Evolutionary conservation across 2,113 vertebrate genomes (phyloP), one percentile per base, ranked within the genome.

Genomic region (Anhinga rufa): DNA sequence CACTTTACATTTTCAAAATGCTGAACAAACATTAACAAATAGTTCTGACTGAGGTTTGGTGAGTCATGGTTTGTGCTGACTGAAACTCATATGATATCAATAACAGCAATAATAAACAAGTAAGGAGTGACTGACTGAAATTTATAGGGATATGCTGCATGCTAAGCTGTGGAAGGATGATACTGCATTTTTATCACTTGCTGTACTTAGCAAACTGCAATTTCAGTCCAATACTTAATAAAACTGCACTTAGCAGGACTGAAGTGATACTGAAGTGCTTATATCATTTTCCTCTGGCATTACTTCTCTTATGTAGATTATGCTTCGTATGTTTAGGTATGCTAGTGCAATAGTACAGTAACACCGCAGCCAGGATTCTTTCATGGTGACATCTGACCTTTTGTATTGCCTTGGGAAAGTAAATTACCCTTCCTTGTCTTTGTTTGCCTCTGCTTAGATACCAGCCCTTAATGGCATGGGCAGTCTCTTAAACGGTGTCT

Each of bases 41-140:
- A 26, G 87, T 82, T 87, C 91, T 92, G 86, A 80, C 89, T 95
- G 97, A 92, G 95, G 94, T 96, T 93, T 96, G 93, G 94, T 95
- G 96, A 95, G 90, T 97, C 96, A 96, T 8, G 95, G 58, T 92
- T 85, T 64, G 92, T 76, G 87, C 94, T 89, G 86, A 54, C 89
- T 89, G 95, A 93, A 91, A 89, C 91, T 89, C 12, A 0, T 78
- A 9, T n/a, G 75, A 28, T 89, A 82, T 68, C 93, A 79, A 40
- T 64, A 88, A 82, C 80, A 91, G 88, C 87, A 44, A 72, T 58
- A 61, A 64, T 68, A 96, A 95, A 90, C 72, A 81, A 29, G 51
- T 9, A 36, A 32, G 85, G 77, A 70, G 62, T 17, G 86, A 25
- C 42, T n/a, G 49, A 7, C 66, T 32, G 66, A 44, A 38, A 29